Evolutionary conservation across 2,113 vertebrate genomes (phyloP).

Genomic region (Stomatorhinus ivindoensis): DNA sequence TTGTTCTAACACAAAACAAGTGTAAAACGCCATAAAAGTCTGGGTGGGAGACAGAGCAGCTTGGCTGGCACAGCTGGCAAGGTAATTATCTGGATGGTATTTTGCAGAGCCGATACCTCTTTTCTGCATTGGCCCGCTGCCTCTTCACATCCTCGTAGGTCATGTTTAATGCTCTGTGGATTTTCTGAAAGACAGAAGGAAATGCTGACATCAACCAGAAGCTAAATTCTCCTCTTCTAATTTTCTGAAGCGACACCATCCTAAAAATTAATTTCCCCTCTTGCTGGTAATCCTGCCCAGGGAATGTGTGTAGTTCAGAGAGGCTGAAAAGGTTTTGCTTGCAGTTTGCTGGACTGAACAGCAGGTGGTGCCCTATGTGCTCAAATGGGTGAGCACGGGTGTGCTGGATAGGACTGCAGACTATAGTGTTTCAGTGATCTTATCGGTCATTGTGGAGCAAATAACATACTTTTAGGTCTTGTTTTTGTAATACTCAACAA

Average conservation of each 20-base stretch:
- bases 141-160: constrained; percentile 56
- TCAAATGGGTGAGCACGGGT: not conserved
- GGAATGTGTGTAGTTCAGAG: not conserved
- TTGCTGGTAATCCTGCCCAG: constrained; percentile 6
- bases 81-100: not conserved
- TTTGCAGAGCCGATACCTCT: constrained; percentile 51
- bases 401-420: not conserved
- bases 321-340: not conserved
- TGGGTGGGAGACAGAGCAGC: not conserved
- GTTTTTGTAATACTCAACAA: not conserved
- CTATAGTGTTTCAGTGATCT: not conserved
- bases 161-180: constrained; percentile 79
- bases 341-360: not conserved
- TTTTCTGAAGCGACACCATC: constrained; percentile 9
- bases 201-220: not conserved
- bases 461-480: not conserved
- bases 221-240: not conserved
- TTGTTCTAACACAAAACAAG: not conserved
- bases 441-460: not conserved
- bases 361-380: constrained; percentile 1
- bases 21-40: not conserved
- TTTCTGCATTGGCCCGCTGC: constrained; percentile 52
- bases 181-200: constrained; percentile 62
- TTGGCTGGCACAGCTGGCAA: not conserved
- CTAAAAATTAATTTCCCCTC: not conserved